Evolutionary conservation across 2,113 vertebrate genomes (phyloP), one percentile per base, ranked within the genome.

Genomic region (Excalfactoria chinensis): DNA sequence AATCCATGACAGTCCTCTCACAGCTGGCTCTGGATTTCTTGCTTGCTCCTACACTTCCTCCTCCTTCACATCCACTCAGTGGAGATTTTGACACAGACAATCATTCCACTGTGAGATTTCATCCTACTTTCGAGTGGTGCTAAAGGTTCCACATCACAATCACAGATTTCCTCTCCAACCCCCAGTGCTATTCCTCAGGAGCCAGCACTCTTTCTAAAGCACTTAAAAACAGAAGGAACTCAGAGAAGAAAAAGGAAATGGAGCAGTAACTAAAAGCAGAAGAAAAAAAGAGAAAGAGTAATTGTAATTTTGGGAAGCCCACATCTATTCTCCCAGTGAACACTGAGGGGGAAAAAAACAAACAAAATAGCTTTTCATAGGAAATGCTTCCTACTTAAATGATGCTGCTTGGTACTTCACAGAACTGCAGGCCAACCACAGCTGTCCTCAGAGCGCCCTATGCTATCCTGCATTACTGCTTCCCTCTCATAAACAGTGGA

Each of bases 81-180:
- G 56, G 79, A 73, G 20, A 74, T n/a, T 30, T 87, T 91, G 89
- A 91, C 28, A 92, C 91, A 93, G 63, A 60, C 13, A 56, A 28
- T 7, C 26, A 51, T 32, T 89, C 80, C 79, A 86, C 67, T 74
- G 48, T 5, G 16, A 85, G 85, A 77, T 18, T 32, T 48, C 73
- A 92, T 70, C 66, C 51, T 53, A 34, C 71, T 87, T 68, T 4
- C 20, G 70, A 92, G 80, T 3, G 18, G 5, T 76, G 26, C 59
- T 49, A 66, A 84, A 58, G 9, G 56, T 51, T 86, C 88, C 85
- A 55, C 23, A 60, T 19, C 43, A 34, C 49, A 86, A 25, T 3
- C 64, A 44, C 59, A 89, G 22, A 41, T 9, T 48, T 37, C 30
- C 92, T 64, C 20, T 72, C 46, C 35, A 72, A 3, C 22, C 26